Conservation (phyloP, 2,888 invertebrate genomes). For the Salticus scenicus region DNA sequence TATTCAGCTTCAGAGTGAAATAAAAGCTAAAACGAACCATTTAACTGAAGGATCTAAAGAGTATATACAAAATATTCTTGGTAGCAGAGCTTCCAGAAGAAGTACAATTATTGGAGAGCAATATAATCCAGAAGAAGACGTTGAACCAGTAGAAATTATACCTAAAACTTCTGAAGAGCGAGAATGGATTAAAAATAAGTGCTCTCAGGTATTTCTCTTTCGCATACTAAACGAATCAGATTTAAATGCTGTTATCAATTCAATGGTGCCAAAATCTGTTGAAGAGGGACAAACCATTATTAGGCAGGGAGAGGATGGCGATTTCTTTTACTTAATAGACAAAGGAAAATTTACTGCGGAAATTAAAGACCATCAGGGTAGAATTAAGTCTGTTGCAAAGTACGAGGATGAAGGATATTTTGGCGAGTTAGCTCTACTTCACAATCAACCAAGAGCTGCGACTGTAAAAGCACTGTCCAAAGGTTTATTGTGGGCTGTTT, state of each 20-base stretch:
- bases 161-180: slow-evolving; percentile 76
- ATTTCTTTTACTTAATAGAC: slow-evolving; percentile 83
- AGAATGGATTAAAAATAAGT: slow-evolving; percentile 74
- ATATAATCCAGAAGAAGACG: slow-evolving; percentile 75
- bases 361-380: slow-evolving; percentile 73
- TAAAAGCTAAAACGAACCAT: not conserved
- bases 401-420: slow-evolving; percentile 94
- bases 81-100: slow-evolving; percentile 17
- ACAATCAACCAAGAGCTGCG: slow-evolving; percentile 97
- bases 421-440: slow-evolving; percentile 96
- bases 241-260: slow-evolving; percentile 76
- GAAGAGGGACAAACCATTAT: slow-evolving; percentile 74
- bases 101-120: slow-evolving; percentile 39
- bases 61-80: slow-evolving; percentile 3
- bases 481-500: slow-evolving; percentile 97
- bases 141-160: slow-evolving; percentile 73
- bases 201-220: slow-evolving; percentile 75
- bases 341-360: slow-evolving; percentile 79
- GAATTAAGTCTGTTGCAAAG: slow-evolving; percentile 71
- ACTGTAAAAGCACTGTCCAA: slow-evolving; percentile 86
- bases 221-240: slow-evolving; percentile 75
- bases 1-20: slow-evolving; percentile 80
- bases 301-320: slow-evolving; percentile 77
- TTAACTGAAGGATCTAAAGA: not conserved
- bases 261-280: slow-evolving; percentile 76